Conservation (phyloP, 2,888 invertebrate species). For the Lycia hirtaria region DNA sequence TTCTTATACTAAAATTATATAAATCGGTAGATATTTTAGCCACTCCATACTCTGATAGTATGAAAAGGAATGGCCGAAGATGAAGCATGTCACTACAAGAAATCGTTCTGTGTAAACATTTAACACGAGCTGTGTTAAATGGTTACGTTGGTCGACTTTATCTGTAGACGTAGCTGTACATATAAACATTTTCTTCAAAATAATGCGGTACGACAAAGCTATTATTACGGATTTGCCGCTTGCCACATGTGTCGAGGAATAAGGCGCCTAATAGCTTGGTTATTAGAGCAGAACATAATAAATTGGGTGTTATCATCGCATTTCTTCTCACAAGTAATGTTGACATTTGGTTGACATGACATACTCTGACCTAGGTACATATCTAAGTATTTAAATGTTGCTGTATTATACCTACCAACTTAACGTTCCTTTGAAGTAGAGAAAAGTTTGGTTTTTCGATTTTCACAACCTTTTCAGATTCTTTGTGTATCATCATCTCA, state of each 20-base stretch:
- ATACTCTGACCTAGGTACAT: neutral
- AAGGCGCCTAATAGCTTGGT: slow-evolving; percentile 22
- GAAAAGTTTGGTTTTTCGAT: too few species aligned
- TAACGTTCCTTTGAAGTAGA: too few species aligned
- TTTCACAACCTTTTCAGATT: too few species aligned
- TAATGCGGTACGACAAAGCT: slow-evolving; percentile 3
- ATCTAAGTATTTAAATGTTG: neutral
- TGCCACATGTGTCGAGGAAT: slow-evolving; percentile 26
- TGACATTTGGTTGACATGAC: too few species aligned
- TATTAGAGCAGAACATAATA: slow-evolving; percentile 20
- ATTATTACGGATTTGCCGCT: slow-evolving; percentile 1
- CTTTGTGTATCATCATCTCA: too few species aligned
- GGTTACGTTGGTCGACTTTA: neutral
- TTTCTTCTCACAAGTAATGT: slow-evolving; percentile 11
- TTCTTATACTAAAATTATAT: too few species aligned
- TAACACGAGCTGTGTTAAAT: too few species aligned
- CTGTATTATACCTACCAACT: neutral
- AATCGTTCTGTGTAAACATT: too few species aligned
- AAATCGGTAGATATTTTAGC: too few species aligned
- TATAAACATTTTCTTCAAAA: slow-evolving; percentile 16
- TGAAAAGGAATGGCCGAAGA: too few species aligned
- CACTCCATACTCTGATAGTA: too few species aligned
- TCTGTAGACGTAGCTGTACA: neutral
- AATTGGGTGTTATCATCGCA: slow-evolving; percentile 21
- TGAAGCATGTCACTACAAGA: too few species aligned